Percentiles rank a stretch among this genome's conserved stretches.
phyloP scores from a whole-genome alignment of 2,888 invertebrate genomes.

The Aleiodes testaceus region DNA sequence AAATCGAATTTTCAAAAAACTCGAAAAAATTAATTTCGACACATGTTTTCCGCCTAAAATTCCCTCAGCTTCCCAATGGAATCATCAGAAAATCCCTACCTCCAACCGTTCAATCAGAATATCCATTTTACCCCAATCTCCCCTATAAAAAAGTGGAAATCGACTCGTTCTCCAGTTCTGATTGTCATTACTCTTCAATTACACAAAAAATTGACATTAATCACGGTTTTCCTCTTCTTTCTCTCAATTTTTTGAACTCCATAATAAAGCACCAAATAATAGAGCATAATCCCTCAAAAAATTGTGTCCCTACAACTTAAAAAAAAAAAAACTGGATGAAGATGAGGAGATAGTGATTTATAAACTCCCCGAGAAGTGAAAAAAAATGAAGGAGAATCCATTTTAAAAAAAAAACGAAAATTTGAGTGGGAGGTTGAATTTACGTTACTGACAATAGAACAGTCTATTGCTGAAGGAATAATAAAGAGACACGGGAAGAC shows the following conservation, averaged over 20 bases:
- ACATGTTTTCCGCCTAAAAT: no score
- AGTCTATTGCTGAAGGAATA: constrained; percentile 11
- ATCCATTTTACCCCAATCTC: no score
- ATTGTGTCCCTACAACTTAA: constrained; percentile 22
- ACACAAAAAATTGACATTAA: no score
- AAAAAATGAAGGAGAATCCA: constrained; percentile 36
- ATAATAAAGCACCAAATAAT: constrained; percentile 7
- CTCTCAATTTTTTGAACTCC: background rate
- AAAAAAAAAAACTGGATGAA: constrained; percentile 30
- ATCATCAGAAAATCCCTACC: no score
- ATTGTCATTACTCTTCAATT: no score
- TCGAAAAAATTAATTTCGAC: no score
- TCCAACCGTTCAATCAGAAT: no score
- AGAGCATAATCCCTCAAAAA: constrained; percentile 16
- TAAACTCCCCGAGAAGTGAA: constrained; percentile 20
- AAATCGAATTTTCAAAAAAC: no score
- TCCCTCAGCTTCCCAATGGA: no score
- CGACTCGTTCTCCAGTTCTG: no score
- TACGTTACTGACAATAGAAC: constrained; percentile 28
- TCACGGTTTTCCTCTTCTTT: background rate
- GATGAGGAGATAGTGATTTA: constrained; percentile 28
- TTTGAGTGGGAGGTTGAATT: constrained; percentile 29
- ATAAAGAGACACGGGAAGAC: constrained; percentile 57
- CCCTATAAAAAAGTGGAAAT: no score
- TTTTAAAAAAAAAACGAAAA: constrained; percentile 31